Conservation (phyloP, 2,797 vertebrate genomes). For the Brachymystax lenok region DNA sequence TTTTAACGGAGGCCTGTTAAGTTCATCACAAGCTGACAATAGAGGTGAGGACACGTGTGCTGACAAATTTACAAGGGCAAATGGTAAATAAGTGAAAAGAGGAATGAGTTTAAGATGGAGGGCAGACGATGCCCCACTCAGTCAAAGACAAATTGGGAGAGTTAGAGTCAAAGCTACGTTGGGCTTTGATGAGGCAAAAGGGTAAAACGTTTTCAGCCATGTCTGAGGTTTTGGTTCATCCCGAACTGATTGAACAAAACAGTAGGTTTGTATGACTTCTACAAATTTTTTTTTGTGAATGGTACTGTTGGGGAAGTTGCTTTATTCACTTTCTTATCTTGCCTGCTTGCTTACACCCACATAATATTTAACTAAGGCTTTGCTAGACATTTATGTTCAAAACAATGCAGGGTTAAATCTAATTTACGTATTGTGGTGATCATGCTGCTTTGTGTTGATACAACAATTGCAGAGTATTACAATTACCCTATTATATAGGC, state of each 20-base stretch:
- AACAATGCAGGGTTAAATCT: neutral
- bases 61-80: conserved; percentile 46
- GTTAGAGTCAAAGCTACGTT: conserved; percentile 7
- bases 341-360: no score
- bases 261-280: neutral
- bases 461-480: conserved; percentile 54
- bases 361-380: neutral
- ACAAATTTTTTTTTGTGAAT: neutral
- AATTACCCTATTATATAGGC: conserved; percentile 44
- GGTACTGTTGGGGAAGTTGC: neutral
- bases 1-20: conserved; percentile 37
- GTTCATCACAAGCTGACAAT: conserved; percentile 62
- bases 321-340: neutral
- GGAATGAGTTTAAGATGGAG: conserved; percentile 48
- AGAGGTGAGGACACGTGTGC: conserved; percentile 49
- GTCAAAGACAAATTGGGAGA: conserved; percentile 32
- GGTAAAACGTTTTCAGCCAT: neutral
- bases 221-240: neutral
- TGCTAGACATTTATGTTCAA: neutral
- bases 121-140: conserved; percentile 38
- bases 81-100: conserved; percentile 51
- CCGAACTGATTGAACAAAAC: neutral
- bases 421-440: conserved; percentile 22
- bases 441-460: conserved; percentile 39
- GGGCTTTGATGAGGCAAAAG: conserved; percentile 11